Evolutionary conservation across 2,797 vertebrate species (phyloP).

Genomic region (Perodicticus potto): DNA sequence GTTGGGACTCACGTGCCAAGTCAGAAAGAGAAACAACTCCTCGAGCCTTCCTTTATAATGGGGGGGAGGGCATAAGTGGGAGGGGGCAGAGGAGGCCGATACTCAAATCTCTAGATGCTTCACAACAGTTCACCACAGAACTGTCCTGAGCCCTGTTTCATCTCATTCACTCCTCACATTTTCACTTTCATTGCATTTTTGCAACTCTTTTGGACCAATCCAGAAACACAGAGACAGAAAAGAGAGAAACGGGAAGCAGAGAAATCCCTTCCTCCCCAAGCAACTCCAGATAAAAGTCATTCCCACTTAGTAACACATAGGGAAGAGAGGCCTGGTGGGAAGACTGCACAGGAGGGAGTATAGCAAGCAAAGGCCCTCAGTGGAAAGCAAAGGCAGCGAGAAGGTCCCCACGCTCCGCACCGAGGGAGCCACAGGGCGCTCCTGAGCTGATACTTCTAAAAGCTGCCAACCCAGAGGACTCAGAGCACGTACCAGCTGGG

Average conservation of each 20-base stretch:
- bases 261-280: not conserved
- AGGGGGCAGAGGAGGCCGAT: not conserved
- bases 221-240: slow-evolving; percentile 26
- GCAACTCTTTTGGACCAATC: slow-evolving; percentile 72
- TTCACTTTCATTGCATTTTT: slow-evolving; percentile 72
- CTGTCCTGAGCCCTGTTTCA: slow-evolving; percentile 39
- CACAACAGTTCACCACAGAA: slow-evolving; percentile 37
- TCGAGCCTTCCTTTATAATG: not conserved
- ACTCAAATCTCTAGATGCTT: not conserved
- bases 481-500: slow-evolving; percentile 74
- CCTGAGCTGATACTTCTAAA: slow-evolving; percentile 57
- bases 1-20: slow-evolving; percentile 73
- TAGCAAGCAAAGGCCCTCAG: not conserved
- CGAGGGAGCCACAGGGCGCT: slow-evolving; percentile 48
- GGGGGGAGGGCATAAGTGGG: not conserved
- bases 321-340: not conserved
- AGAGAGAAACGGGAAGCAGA: not conserved
- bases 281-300: slow-evolving; percentile 73
- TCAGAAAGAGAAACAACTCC: slow-evolving; percentile 81
- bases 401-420: slow-evolving; percentile 60
- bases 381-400: not conserved
- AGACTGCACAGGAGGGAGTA: not conserved
- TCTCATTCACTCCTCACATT: slow-evolving; percentile 70
- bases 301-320: slow-evolving; percentile 56
- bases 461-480: slow-evolving; percentile 70